Percentiles rank a stretch among this genome's conserved stretches.
phyloP scores from a whole-genome alignment of 2,113 vertebrate species.

The Lamprologus lemairii region DNA sequence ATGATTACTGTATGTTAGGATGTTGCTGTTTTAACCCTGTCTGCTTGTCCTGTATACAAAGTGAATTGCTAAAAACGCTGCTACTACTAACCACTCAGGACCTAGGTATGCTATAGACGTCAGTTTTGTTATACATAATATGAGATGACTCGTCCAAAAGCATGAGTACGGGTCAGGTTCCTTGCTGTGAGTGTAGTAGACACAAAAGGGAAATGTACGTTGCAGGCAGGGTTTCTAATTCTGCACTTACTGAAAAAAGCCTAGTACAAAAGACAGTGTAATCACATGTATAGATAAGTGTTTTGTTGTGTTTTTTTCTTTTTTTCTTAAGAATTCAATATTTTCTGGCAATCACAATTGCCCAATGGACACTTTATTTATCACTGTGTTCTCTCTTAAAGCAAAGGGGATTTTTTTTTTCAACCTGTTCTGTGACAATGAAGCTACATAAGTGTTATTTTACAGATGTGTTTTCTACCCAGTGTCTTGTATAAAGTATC shows the following conservation, averaged over 20 bases:
- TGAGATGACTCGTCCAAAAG: neutral
- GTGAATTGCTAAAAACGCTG: neutral
- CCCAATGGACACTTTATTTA: neutral
- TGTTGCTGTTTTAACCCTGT: neutral
- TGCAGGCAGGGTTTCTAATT: neutral
- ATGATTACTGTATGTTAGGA: neutral
- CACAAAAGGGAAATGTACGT: neutral
- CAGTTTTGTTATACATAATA: neutral
- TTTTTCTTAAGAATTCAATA: neutral
- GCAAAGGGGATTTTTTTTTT: neutral
- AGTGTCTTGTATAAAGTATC: neutral
- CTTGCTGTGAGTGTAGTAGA: neutral
- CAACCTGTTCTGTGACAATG: neutral
- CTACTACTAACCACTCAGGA: constrained; percentile 51
- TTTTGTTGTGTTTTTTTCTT: neutral
- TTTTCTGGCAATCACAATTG: neutral
- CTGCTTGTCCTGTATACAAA: neutral
- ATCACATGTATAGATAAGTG: neutral
- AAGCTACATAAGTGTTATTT: neutral
- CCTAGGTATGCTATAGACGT: neutral
- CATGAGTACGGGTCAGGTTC: neutral
- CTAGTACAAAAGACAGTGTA: neutral
- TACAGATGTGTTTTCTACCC: constrained; percentile 16
- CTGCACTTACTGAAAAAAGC: neutral
- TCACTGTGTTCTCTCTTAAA: constrained; percentile 28